Evolutionary conservation across 2,888 invertebrate genomes (phyloP).

Genomic region (Epinotia ramella): DNA sequence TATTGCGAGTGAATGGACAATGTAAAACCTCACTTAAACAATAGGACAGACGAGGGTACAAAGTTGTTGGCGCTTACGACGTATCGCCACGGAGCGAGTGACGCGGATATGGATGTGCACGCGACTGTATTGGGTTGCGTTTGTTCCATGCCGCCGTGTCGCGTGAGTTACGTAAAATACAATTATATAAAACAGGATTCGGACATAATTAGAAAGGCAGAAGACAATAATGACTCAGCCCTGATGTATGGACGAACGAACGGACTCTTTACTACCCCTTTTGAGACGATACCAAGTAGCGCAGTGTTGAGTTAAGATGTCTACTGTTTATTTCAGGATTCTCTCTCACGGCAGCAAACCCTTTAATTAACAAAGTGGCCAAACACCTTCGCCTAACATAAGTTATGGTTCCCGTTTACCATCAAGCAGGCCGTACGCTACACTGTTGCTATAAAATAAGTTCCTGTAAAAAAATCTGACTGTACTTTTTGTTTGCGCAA

Average conservation of each 20-base stretch:
- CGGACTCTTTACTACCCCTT: no score
- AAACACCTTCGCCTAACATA: no score
- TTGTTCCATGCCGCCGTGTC: slow-evolving; percentile 20
- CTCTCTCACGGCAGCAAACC: no score
- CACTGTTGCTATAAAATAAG: no score
- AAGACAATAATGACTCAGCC: background rate
- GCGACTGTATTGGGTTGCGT: slow-evolving; percentile 15
- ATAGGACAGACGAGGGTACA: background rate
- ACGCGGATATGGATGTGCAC: slow-evolving; percentile 28
- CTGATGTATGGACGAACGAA: background rate
- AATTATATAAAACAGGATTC: background rate
- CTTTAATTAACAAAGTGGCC: no score
- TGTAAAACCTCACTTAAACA: background rate
- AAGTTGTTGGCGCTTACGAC: background rate
- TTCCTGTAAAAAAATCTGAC: no score
- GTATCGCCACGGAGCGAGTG: background rate
- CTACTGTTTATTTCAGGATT: no score
- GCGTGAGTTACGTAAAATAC: slow-evolving; percentile 16
- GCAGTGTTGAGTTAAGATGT: no score
- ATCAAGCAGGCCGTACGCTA: no score
- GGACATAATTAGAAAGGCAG: background rate
- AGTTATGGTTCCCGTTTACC: no score
- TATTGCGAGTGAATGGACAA: slow-evolving; percentile 15
- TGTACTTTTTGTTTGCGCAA: no score
- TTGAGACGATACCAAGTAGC: no score